These are phyloP conservation scores for Amazona guildingii DNA, from an alignment of 2,113 vertebrate species.

Conservation along the genomic window DNA sequence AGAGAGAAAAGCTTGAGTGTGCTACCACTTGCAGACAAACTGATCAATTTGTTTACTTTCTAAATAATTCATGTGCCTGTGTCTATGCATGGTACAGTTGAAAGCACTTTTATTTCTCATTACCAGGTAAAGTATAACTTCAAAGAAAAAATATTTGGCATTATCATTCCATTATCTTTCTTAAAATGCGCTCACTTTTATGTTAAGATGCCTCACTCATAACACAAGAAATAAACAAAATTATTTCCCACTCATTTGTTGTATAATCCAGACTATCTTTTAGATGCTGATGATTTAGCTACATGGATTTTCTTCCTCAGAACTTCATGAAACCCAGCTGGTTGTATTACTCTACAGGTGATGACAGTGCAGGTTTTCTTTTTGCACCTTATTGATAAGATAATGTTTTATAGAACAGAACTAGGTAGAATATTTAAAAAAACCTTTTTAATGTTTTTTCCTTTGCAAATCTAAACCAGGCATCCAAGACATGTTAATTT, in stretches of 20 bases:
- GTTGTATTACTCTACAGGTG: background rate
- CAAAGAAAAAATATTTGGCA: background rate
- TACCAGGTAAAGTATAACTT: background rate
- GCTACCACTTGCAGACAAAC: background rate
- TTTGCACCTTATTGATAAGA: background rate
- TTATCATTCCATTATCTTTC: background rate
- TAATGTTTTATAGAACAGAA: background rate
- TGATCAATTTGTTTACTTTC: background rate
- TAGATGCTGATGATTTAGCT: background rate
- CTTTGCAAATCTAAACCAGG: background rate
- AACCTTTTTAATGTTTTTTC: background rate
- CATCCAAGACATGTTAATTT: background rate
- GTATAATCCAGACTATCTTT: background rate
- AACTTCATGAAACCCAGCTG: background rate
- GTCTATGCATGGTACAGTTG: background rate
- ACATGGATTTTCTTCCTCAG: background rate
- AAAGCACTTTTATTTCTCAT: background rate
- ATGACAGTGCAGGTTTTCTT: background rate
- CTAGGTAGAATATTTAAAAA: background rate
- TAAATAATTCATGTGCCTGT: background rate
- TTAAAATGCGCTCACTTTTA: background rate
- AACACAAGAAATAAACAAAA: background rate
- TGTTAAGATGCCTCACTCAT: background rate
- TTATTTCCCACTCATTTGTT: background rate
- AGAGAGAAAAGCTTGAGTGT: background rate